phyloP scores from a whole-genome alignment of 2,888 invertebrate species.

The Torymus tubicola region DNA sequence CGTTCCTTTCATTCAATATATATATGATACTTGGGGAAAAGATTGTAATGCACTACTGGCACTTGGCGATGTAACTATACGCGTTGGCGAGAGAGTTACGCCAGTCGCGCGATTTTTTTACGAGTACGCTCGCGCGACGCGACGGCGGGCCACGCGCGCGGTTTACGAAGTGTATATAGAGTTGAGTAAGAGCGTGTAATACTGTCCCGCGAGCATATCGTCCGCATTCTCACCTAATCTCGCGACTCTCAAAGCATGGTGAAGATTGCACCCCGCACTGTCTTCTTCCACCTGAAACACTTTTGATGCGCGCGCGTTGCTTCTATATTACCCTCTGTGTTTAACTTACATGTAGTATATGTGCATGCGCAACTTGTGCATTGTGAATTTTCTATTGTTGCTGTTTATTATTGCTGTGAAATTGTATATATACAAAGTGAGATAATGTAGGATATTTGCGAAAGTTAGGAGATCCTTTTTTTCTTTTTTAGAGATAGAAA shows the following conservation, averaged over 20 bases:
- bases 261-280: constrained; percentile 44
- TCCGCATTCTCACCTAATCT: constrained; percentile 59
- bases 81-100: background rate
- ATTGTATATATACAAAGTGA: too few relatives aligned
- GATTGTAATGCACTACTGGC: too few relatives aligned
- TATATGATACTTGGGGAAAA: too few relatives aligned
- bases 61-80: background rate
- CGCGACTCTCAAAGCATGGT: background rate
- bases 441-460: too few relatives aligned
- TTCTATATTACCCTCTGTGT: background rate
- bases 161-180: background rate
- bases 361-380: background rate
- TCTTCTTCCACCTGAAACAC: background rate
- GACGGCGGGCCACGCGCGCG: background rate
- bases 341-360: background rate
- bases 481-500: too few relatives aligned
- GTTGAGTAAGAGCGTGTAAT: constrained; percentile 48
- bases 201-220: constrained; percentile 34
- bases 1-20: too few relatives aligned
- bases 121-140: background rate
- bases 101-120: constrained; percentile 28
- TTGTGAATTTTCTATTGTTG: too few relatives aligned
- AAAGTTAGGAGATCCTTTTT: too few relatives aligned
- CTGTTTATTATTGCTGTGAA: too few relatives aligned
- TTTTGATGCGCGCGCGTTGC: constrained; percentile 22